A percentile compares a stretch with the other conserved stretches of the same genome.
phyloP scores from a whole-genome alignment of 2,113 vertebrate genomes.

The Aphyosemion australe region DNA sequence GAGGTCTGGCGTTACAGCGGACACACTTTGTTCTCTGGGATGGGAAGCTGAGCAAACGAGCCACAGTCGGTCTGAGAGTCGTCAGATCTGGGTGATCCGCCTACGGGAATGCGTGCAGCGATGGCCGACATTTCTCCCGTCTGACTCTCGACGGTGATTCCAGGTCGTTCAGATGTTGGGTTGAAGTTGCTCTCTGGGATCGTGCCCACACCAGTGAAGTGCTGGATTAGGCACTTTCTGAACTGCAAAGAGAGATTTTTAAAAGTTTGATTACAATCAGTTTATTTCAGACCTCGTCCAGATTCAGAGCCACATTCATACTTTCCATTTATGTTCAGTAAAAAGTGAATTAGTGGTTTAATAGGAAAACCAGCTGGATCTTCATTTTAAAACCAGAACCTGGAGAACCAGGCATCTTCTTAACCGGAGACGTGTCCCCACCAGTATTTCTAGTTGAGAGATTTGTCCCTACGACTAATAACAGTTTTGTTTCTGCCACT shows the following conservation, averaged over 20 bases:
- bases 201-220: constrained; percentile 73
- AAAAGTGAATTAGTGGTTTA: too few relatives aligned
- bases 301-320: too few relatives aligned
- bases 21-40: constrained; percentile 82
- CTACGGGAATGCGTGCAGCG: constrained; percentile 63
- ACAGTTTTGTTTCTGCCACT: too few relatives aligned
- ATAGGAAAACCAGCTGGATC: too few relatives aligned
- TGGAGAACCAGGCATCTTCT: too few relatives aligned
- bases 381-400: too few relatives aligned
- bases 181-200: constrained; percentile 69
- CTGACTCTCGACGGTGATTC: constrained; percentile 68
- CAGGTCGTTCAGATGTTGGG: constrained; percentile 71
- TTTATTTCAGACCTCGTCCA: too few relatives aligned
- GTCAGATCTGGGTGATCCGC: constrained; percentile 52
- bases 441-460: too few relatives aligned
- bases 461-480: too few relatives aligned
- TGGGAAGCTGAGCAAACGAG: constrained; percentile 68
- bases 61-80: constrained; percentile 69
- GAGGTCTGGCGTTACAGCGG: constrained; percentile 63
- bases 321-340: too few relatives aligned
- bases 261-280: too few relatives aligned
- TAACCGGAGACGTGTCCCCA: too few relatives aligned
- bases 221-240: constrained; percentile 84
- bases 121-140: constrained; percentile 79
- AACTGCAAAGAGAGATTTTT: constrained; percentile 76